Evolutionary conservation across 2,888 invertebrate genomes (phyloP), one percentile per base, ranked within the genome.

Genomic region (Clepsis dumicolana): DNA sequence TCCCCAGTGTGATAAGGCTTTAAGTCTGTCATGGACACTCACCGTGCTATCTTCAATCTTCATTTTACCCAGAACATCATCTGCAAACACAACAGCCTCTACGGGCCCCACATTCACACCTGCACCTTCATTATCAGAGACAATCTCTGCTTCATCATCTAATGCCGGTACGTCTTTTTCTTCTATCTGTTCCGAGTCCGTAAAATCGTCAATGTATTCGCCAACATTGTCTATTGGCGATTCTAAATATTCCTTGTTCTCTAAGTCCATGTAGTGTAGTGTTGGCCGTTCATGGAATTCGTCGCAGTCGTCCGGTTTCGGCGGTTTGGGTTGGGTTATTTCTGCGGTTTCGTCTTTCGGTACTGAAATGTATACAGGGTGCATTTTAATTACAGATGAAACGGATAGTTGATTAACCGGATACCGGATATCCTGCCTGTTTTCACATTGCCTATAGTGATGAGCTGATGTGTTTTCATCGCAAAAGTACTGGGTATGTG

Each of bases 1-100:
- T n/a, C n/a, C n/a, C n/a, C n/a, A n/a, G n/a, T n/a, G n/a, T n/a
- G n/a, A n/a, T n/a, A n/a, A n/a, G n/a, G n/a, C n/a, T n/a, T n/a
- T n/a, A n/a, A n/a, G n/a, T n/a, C n/a, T n/a, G n/a, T n/a, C n/a
- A 29, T 4, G 5, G 5, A 29, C 3, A 29, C 29, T 50, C 21
- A 64, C 64, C 54, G 29, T 12, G 3, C 32, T 29, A 44, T 60
- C 41, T 16, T 65, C 65, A 21, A 38, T 52, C 29, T 65, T 57
- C 25, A 29, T 29, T 4, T 4, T 8, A 29, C 29, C 29, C 29
- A 5, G 4, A 5, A 1, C 5, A 29, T 29, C 29, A 14, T 38
- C 38, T 4, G 4, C n/a, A 38, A n/a, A n/a, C n/a, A 10, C 38
- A 4, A n/a, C 38, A 4, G n/a, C 5, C 2, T 16, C 16, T 1